Percentiles rank a stretch among this genome's conserved stretches.
Evolutionary conservation across 1,140 invertebrate genomes (phyloP).

Genomic region (Scaptomyza montana): DNA sequence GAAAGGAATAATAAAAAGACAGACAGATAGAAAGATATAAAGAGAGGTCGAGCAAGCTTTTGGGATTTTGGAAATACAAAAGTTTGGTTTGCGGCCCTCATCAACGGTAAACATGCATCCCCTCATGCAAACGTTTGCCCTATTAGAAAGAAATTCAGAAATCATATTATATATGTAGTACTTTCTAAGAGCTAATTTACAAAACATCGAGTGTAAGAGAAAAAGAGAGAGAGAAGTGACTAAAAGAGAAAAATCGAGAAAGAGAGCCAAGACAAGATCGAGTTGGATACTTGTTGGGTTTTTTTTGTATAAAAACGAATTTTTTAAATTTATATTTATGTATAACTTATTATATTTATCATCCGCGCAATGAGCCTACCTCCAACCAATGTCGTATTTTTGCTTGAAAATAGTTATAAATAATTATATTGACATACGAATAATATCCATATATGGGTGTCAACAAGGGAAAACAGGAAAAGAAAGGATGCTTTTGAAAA

Average conservation of each 20-base stretch:
- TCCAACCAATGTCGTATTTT: slow-evolving; percentile 90
- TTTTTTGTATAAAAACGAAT: no score
- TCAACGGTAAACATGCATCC: slow-evolving; percentile 31
- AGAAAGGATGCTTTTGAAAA: background rate
- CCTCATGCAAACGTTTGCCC: slow-evolving; percentile 26
- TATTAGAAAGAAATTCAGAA: no score
- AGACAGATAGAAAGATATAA: background rate
- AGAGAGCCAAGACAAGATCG: slow-evolving; percentile 32
- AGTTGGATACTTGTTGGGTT: slow-evolving; percentile 17
- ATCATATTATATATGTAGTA: no score
- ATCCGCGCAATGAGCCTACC: slow-evolving; percentile 85
- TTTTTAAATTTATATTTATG: background rate
- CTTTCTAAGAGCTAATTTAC: slow-evolving; percentile 6
- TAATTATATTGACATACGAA: slow-evolving; percentile 69
- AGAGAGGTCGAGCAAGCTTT: background rate
- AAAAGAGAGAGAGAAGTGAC: slow-evolving; percentile 7
- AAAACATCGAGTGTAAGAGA: slow-evolving; percentile 6
- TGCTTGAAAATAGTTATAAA: slow-evolving; percentile 85
- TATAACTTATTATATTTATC: slow-evolving; percentile 2
- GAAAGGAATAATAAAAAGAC: background rate
- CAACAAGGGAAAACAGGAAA: slow-evolving; percentile 30
- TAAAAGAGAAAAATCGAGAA: slow-evolving; percentile 17
- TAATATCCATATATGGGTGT: slow-evolving; percentile 1
- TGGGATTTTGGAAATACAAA: background rate
- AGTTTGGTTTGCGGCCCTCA: background rate